A percentile compares a stretch with the other conserved stretches of the same genome.
phyloP scores from a whole-genome alignment of 2,888 invertebrate genomes.

The Aromia moschata region DNA sequence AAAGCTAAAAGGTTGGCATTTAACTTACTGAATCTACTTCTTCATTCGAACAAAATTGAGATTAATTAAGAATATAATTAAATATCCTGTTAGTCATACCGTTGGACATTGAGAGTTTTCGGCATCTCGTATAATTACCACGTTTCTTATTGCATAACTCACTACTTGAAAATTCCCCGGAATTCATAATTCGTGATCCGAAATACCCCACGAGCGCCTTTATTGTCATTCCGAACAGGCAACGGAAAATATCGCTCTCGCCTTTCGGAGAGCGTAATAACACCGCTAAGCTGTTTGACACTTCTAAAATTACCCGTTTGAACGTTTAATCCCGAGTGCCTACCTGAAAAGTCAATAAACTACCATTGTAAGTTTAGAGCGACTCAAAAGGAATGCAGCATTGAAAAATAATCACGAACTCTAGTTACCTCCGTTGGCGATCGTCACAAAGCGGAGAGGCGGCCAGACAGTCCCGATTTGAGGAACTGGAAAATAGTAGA shows the following conservation, averaged over 20 bases:
- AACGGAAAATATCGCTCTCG: constrained; percentile 20
- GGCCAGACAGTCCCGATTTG: not conserved
- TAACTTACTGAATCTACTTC: too few species aligned
- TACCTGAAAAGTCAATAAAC: constrained; percentile 35
- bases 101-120: too few species aligned
- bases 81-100: too few species aligned
- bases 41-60: too few species aligned
- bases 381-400: not conserved
- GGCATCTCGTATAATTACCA: too few species aligned
- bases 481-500: too few species aligned
- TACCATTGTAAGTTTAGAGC: not conserved
- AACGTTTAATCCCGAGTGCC: constrained; percentile 37
- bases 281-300: constrained; percentile 14
- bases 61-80: too few species aligned
- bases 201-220: constrained; percentile 28
- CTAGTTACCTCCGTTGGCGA: not conserved
- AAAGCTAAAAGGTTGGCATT: too few species aligned
- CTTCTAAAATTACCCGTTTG: constrained; percentile 31
- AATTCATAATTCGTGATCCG: constrained; percentile 21
- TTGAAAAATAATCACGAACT: not conserved
- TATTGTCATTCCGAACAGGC: constrained; percentile 24
- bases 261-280: constrained; percentile 23
- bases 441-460: not conserved
- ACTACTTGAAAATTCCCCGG: constrained; percentile 1
- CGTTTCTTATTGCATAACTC: constrained; percentile 4